Percentiles rank a stretch among this genome's conserved stretches.
These are phyloP conservation scores for Callospermophilus lateralis DNA, from an alignment of 2,113 vertebrate species.

Conservation along the genomic window DNA sequence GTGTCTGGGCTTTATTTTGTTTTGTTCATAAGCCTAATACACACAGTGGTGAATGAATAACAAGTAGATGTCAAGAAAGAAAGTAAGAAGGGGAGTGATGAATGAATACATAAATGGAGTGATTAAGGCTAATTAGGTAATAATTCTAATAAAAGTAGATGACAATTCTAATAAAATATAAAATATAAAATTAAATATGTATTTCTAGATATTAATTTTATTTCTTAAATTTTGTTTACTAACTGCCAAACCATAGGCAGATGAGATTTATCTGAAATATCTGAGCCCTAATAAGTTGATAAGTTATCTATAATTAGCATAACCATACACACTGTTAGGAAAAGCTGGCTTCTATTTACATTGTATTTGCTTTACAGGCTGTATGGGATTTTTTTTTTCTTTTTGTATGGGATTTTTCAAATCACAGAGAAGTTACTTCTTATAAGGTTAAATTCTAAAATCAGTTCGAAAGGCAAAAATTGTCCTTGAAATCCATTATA, in stretches of 20 bases:
- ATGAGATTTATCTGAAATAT: not conserved
- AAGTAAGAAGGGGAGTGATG: not conserved
- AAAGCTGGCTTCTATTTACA: not conserved
- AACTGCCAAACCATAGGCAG: not conserved
- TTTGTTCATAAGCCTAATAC: not conserved
- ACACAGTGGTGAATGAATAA: not conserved
- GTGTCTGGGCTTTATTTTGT: not conserved
- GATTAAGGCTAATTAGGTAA: not conserved
- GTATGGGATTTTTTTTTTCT: conserved; percentile 32
- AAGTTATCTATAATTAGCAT: conserved; percentile 13
- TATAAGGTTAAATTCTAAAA: conserved; percentile 41
- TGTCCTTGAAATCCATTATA: not conserved
- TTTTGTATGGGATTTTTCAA: conserved; percentile 36
- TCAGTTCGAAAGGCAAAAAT: not conserved
- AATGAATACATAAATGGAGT: not conserved
- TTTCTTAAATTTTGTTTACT: not conserved
- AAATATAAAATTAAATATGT: not conserved
- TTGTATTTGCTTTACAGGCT: not conserved
- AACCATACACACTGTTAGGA: not conserved
- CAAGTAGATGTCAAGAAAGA: not conserved
- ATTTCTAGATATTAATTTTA: conserved; percentile 41
- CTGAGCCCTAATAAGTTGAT: not conserved
- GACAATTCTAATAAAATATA: not conserved
- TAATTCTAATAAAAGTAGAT: not conserved
- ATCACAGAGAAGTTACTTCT: conserved; percentile 1